Base-by-base conservation (phyloP, 2,797 vertebrate species). In the Gallinago stenura region DNA sequence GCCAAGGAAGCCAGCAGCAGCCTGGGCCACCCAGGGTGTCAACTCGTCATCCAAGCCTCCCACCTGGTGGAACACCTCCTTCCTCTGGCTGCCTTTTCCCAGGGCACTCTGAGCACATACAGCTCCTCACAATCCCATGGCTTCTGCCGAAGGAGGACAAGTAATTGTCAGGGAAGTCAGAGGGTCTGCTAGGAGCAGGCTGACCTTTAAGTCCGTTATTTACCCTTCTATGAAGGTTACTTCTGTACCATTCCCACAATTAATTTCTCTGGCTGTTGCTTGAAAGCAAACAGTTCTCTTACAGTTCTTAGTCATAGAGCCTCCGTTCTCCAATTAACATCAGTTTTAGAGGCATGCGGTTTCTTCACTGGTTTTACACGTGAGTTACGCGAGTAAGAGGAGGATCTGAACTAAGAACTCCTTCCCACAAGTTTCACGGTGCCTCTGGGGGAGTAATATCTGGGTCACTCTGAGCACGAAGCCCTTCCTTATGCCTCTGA, bases 51-150 rank as follows among this genome's bases (percentile, higher is more conserved):
- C 31, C 28, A 26, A 60, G n/a, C 22, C 56, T 84, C 3, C 0
- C 1, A 0, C 2, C 12, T 31, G 82, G 9, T 46, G 3, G 1
- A 53, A 37, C 24, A 25, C 3, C 16, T 58, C n/a, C 37, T 45
- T 57, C 22, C 46, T 43, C 61, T 43, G 4, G 5, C 41, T 80
- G 24, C 35, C 37, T 71, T 33, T 75, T 87, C 21, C 69, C 22
- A 50, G 41, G 24, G 46, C 18, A 19, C 15, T 15, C 1, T 0
- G n/a, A 72, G 21, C 28, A 60, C 21, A 3, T 7, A 15, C 5
- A 15, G 28, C 15, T 85, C 48, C 43, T 80, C 33, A 35, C 8
- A 20, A 9, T n/a, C 25, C 33, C 7, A 1, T 35, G 31, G 25
- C 30, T 86, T 75, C 37, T 88, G 65, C 50, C 60, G 24, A n/a